A percentile compares a stretch with the other conserved stretches of the same genome.
Evolutionary conservation across 2,888 invertebrate genomes (phyloP).

Genomic region (Nymphalis c-album): DNA sequence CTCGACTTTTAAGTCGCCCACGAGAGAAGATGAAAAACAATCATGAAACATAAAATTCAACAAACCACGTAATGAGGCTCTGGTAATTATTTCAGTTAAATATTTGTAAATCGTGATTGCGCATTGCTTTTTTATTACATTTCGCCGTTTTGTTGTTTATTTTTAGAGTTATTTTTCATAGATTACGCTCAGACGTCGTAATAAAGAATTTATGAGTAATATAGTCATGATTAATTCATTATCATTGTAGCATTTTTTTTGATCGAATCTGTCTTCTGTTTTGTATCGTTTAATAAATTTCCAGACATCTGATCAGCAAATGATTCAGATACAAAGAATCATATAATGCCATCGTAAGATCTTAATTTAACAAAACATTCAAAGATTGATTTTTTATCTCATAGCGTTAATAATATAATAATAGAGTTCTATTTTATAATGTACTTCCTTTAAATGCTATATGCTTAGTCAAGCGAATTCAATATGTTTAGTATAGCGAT

Average conservation of each 20-base stretch:
- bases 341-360: too few species aligned
- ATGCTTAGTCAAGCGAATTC: too few species aligned
- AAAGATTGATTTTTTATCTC: too few species aligned
- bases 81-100: constrained; percentile 21
- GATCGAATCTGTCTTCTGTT: background rate
- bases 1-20: constrained; percentile 11
- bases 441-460: too few species aligned
- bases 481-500: too few species aligned
- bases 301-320: background rate
- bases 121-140: constrained; percentile 37
- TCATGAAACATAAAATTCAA: constrained; percentile 25
- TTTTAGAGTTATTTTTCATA: constrained; percentile 26
- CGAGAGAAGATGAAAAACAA: constrained; percentile 14
- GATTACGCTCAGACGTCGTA: constrained; percentile 14
- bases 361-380: too few species aligned
- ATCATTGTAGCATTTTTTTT: background rate
- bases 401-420: too few species aligned
- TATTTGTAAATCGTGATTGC: constrained; percentile 34
- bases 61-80: constrained; percentile 21
- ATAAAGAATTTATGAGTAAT: constrained; percentile 3
- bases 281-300: background rate
- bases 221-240: constrained; percentile 1
- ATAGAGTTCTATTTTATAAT: too few species aligned
- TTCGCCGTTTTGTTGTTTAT: constrained; percentile 32
- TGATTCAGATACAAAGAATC: too few species aligned